A percentile compares a stretch with the other conserved stretches of the same genome.
phyloP scores from a whole-genome alignment of 2,888 invertebrate genomes.

The Ethmia dodecea region DNA sequence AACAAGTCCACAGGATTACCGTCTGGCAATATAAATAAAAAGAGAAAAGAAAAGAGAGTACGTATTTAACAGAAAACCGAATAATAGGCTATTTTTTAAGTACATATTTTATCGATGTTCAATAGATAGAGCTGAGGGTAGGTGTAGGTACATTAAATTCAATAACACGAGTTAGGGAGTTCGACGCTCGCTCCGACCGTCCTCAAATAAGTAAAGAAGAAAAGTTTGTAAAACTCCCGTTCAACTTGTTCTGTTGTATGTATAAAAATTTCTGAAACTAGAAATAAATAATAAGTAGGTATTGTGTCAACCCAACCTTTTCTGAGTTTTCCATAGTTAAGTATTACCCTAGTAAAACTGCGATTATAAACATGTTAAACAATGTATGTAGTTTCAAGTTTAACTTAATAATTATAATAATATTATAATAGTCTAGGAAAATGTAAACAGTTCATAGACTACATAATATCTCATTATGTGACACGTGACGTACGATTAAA shows the following conservation, averaged over 20 bases:
- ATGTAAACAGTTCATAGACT: too few species aligned
- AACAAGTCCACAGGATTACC: constrained; percentile 14
- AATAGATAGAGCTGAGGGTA: neutral
- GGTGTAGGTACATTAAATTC: constrained; percentile 71
- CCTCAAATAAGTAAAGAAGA: constrained; percentile 73
- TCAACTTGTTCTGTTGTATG: constrained; percentile 63
- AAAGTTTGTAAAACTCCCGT: constrained; percentile 65
- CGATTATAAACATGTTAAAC: too few species aligned
- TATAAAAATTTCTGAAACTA: constrained; percentile 47
- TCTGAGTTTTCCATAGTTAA: too few species aligned
- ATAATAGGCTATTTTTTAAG: too few species aligned
- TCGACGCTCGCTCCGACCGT: constrained; percentile 72
- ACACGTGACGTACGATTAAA: too few species aligned
- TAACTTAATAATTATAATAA: too few species aligned
- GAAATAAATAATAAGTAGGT: constrained; percentile 50
- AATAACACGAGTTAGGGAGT: constrained; percentile 75
- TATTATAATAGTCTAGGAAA: too few species aligned
- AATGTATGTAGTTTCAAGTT: too few species aligned
- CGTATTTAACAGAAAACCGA: too few species aligned
- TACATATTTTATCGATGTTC: constrained; percentile 38
- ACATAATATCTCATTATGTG: too few species aligned
- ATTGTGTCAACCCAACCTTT: constrained; percentile 6
- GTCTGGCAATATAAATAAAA: constrained; percentile 7
- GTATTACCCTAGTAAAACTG: too few species aligned
- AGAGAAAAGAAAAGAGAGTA: constrained; percentile 1